These are phyloP conservation scores for Gymnodraco acuticeps DNA, from an alignment of 2,797 vertebrate species.

Conservation along the genomic window DNA sequence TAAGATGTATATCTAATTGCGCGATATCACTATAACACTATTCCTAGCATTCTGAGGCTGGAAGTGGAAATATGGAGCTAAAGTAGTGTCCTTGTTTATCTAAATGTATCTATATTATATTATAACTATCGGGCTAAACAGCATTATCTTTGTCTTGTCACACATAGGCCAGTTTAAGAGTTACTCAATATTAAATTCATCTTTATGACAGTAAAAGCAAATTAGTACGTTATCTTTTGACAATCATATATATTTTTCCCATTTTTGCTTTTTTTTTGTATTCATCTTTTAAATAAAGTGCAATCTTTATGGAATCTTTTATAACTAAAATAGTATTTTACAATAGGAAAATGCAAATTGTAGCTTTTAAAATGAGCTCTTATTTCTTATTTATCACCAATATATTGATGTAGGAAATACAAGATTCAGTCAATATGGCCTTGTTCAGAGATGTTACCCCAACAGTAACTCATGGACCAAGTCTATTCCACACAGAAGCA, in stretches of 20 bases:
- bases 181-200: not conserved
- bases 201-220: not conserved
- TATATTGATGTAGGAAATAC: not conserved
- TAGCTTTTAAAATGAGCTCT: conserved; percentile 1
- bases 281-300: not conserved
- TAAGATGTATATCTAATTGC: conserved; percentile 49
- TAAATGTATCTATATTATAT: not conserved
- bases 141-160: not conserved
- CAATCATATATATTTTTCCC: no score
- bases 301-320: not conserved
- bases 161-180: not conserved
- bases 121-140: conserved; percentile 6
- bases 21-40: conserved; percentile 19
- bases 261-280: not conserved
- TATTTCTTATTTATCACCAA: not conserved
- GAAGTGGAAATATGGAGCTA: conserved; percentile 44
- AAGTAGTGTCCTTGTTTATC: conserved; percentile 3
- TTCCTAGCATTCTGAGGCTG: conserved; percentile 25
- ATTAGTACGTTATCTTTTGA: not conserved
- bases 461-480: not conserved
- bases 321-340: not conserved
- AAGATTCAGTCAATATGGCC: not conserved
- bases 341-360: not conserved
- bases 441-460: not conserved
- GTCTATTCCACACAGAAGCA: conserved; percentile 34